Base-by-base conservation (phyloP, 2,888 invertebrate genomes). In the Ischnura elegans region DNA sequence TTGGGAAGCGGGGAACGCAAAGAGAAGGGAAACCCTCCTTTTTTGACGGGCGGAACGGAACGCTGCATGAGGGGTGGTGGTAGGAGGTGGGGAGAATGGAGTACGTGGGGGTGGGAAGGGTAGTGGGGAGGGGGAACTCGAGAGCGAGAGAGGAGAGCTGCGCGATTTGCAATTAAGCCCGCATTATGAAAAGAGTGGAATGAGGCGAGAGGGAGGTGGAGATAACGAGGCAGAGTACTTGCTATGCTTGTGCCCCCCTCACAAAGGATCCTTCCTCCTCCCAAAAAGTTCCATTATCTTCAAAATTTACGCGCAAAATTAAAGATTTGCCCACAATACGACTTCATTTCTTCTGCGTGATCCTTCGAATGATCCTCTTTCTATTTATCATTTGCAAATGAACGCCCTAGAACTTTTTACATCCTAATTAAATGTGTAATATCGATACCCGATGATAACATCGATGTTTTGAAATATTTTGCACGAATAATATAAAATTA, bases 111-210 rank as follows among this genome's bases (percentile, higher is more conserved):
- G 13, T 0, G 36, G 76, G 61, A 0, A 21, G n/a, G n/a, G n/a
- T n/a, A n/a, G n/a, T n/a, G n/a, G 6, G 0, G n/a, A 13, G 36
- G 36, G 76, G 13, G 0, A 13, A 13, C 3, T 29, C 10, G n/a
- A 36, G 36, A 66, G n/a, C 2, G 21, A 25, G 86, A 25, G 13
- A 5, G 42, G 21, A n/a, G 45, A 86, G 86, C 43, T 86, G n/a
- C 86, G 86, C 46, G 86, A 86, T 86, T 86, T 46, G 86, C 86
- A 86, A 86, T 86, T 86, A 86, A 86, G 86, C 86, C 86, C 86
- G 86, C 86, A 46, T 86, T 86, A 86, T 86, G 86, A 86, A 86
- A 86, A 86, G 86, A 86, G 86, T 76, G 76, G 45, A 25, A 25
- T 46, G 46, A 46, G 45, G 86, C n/a, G 51, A 51, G 51, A 45